A percentile compares a stretch with the other conserved stretches of the same genome.
Evolutionary conservation across 2,888 invertebrate genomes (phyloP).

Genomic region (Tanytarsus gracilentus): DNA sequence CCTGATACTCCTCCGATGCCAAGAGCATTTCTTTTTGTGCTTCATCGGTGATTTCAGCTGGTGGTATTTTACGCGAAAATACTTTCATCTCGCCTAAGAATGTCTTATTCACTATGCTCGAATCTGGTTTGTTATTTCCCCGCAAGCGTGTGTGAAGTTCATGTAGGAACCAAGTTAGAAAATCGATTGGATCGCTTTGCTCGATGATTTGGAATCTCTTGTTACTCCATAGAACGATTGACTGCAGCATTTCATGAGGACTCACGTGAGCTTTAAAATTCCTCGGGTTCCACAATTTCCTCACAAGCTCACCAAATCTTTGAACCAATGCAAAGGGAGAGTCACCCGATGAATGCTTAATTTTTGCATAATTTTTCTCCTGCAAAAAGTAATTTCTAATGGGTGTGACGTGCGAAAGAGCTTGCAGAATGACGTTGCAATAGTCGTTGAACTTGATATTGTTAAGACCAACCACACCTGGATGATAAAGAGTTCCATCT

Average conservation of each 20-base stretch:
- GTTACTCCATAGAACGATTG: constrained; percentile 92
- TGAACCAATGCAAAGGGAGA: constrained; percentile 85
- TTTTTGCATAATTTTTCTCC: constrained; percentile 82
- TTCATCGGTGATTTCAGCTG: constrained; percentile 82
- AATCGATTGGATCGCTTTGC: constrained; percentile 97
- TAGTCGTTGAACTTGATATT: constrained; percentile 99
- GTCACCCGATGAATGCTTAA: constrained; percentile 91
- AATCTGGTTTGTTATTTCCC: constrained; percentile 78
- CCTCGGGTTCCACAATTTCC: constrained; percentile 97
- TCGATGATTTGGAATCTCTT: constrained; percentile 97
- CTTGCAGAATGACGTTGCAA: constrained; percentile 95
- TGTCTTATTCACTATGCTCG: constrained; percentile 89
- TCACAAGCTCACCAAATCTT: constrained; percentile 86
- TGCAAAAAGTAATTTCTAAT: constrained; percentile 89
- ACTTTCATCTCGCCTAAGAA: constrained; percentile 89
- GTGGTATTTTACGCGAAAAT: constrained; percentile 84
- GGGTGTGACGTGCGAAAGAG: constrained; percentile 89
- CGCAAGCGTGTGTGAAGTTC: constrained; percentile 89
- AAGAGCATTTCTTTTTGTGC: constrained; percentile 71
- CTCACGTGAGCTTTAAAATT: constrained; percentile 99
- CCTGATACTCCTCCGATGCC: constrained; percentile 75
- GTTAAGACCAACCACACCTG: constrained; percentile 94
- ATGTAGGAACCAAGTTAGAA: constrained; percentile 96
- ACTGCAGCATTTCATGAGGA: constrained; percentile 99
- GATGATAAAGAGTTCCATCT: constrained; percentile 92